Percentiles rank a stretch among this genome's conserved stretches.
Conservation (phyloP, 2,888 invertebrate genomes). For the Muscina levida region DNA sequence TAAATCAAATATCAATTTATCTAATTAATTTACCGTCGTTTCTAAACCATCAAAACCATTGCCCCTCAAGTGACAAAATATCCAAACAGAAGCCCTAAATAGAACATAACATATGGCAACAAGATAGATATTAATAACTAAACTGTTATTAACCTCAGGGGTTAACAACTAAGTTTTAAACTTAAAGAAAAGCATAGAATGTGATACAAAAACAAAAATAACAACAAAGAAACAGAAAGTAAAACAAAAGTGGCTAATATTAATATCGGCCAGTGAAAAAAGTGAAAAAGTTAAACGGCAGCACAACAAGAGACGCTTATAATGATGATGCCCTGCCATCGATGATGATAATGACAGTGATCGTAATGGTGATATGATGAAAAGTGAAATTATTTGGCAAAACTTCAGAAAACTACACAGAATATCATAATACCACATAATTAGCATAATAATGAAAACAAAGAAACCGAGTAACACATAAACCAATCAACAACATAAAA, state of each 20-base stretch:
- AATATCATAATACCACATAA: constrained; percentile 40
- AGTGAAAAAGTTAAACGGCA: no score
- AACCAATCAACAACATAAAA: constrained; percentile 18
- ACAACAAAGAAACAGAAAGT: constrained; percentile 26
- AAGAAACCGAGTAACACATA: not conserved
- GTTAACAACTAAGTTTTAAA: constrained; percentile 37
- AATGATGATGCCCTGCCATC: not conserved
- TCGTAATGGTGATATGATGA: not conserved
- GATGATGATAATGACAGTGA: not conserved
- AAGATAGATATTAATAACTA: constrained; percentile 35
- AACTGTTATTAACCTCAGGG: constrained; percentile 47
- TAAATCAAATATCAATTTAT: no score
- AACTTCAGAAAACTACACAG: not conserved
- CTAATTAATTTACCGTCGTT: no score
- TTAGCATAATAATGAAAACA: constrained; percentile 19
- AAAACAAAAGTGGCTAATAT: constrained; percentile 4
- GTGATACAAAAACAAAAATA: constrained; percentile 21
- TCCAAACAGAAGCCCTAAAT: no score
- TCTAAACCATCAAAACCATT: no score
- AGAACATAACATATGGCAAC: no score
- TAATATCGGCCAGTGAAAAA: not conserved
- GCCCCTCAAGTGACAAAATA: no score
- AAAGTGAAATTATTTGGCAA: not conserved
- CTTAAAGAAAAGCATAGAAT: constrained; percentile 14
- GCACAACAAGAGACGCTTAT: no score